Evolutionary conservation across 2,113 vertebrate genomes (phyloP), one percentile per base, ranked within the genome.

Genomic region (Candoia aspera): DNA sequence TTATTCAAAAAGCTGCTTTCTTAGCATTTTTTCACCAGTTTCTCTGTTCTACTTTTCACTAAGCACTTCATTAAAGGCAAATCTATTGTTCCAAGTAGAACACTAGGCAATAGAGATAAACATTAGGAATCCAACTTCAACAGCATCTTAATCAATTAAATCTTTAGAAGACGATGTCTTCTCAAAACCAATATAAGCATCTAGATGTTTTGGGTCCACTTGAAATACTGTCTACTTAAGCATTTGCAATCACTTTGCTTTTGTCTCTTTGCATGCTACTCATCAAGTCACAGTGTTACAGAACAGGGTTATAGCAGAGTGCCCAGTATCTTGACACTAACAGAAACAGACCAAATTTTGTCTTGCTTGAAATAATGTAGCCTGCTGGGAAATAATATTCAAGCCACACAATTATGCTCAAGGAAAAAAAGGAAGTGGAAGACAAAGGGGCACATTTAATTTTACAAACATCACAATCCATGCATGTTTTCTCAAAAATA

Each of bases 11-110:
- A 15, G 6, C 24, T 84, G 55, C 87, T 37, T 37, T 42, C 64
- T 73, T 85, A 84, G 90, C 86, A 84, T 84, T 88, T 84, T 68
- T 91, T 59, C 33, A 53, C 37, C 53, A 91, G 86, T 46, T 64
- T 60, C 89, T 68, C 59, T 85, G 58, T 12, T 93, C 79, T 42
- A 89, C 62, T 89, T 91, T 91, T 89, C 37, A 49, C 26, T 13
- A 68, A 90, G 24, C 86, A 53, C 26, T 58, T 85, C 64, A 88
- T 29, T 59, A 90, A 33, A 85, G 57, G n/a, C 21, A 84, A 53
- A 59, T 23, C 23, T 84, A 54, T 92, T 60, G 73, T 92, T 84
- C 13, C 58, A 89, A 54, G 46, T 17, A 29, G 46, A 92, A 84
- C 68, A 46, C 54, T 26, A 54, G 29, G 73, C 57, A 53, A 37